Evolutionary conservation across 2,797 vertebrate species (phyloP).

Genomic region (Onychomys torridus): DNA sequence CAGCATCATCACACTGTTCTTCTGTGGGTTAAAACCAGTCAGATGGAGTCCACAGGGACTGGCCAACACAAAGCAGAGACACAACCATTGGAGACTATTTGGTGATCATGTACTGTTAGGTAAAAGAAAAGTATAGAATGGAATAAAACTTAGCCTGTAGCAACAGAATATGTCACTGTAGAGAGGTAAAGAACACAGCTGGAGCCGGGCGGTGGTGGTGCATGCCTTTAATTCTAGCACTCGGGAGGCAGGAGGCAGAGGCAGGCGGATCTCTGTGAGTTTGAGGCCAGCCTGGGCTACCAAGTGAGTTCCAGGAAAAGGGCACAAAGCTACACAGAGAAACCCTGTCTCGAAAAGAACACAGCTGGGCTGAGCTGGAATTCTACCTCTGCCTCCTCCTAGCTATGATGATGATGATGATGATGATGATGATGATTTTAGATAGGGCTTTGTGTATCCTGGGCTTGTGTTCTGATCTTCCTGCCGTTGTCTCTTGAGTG

Average conservation of each 20-base stretch:
- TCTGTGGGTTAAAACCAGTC: not conserved
- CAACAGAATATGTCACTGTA: not conserved
- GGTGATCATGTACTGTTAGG: not conserved
- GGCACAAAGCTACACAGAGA: no score
- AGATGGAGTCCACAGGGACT: not conserved
- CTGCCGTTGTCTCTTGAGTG: no score
- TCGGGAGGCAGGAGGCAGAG: no score
- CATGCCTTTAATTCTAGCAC: no score
- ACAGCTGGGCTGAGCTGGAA: not conserved
- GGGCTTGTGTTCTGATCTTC: not conserved
- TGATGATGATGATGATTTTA: not conserved
- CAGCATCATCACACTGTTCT: not conserved
- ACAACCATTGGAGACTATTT: not conserved
- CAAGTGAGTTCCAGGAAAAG: no score
- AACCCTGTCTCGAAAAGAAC: no score
- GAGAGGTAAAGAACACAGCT: not conserved
- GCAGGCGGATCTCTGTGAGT: no score
- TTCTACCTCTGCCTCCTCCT: not conserved
- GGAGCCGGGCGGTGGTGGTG: no score
- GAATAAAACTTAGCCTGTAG: not conserved
- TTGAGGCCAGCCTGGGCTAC: no score
- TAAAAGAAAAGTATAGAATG: constrained; percentile 14
- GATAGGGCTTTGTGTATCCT: not conserved
- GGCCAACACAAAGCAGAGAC: not conserved
- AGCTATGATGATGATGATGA: not conserved